A percentile compares a stretch with the other conserved stretches of the same genome.
Conservation (phyloP, 2,797 vertebrate species). For the Chloroceryle inda region DNA sequence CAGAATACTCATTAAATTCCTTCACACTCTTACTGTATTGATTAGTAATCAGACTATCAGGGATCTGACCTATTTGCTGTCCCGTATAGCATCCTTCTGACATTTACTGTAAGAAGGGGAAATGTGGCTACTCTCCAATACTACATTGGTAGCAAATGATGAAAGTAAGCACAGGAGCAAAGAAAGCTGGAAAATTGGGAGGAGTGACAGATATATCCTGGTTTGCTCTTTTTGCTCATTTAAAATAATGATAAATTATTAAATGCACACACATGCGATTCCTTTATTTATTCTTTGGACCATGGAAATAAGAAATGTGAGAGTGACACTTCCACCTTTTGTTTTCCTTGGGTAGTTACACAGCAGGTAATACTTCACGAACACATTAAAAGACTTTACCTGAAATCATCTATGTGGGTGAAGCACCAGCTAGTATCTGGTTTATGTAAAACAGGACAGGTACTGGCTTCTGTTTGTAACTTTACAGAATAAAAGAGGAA, state of each 20-base stretch:
- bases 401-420: accelerated
- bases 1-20: not conserved
- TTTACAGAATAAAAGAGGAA: not conserved
- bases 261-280: not conserved
- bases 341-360: not conserved
- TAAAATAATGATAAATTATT: not conserved
- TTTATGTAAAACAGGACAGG: not conserved
- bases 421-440: not conserved
- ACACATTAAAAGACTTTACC: not conserved
- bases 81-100: not conserved
- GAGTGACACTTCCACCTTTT: not conserved
- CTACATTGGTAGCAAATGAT: not conserved
- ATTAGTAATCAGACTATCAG: constrained; percentile 21
- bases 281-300: not conserved
- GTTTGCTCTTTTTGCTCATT: not conserved
- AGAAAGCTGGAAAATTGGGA: not conserved
- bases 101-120: not conserved
- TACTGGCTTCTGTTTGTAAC: not conserved
- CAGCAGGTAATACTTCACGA: not conserved
- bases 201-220: not conserved
- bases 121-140: not conserved
- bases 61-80: not conserved
- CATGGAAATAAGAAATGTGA: not conserved
- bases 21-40: not conserved
- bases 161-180: not conserved